A percentile compares a stretch with the other conserved stretches of the same genome.
These are phyloP conservation scores for Styela plicata DNA, from an alignment of 23 tunicate species.

Conservation along the genomic window DNA sequence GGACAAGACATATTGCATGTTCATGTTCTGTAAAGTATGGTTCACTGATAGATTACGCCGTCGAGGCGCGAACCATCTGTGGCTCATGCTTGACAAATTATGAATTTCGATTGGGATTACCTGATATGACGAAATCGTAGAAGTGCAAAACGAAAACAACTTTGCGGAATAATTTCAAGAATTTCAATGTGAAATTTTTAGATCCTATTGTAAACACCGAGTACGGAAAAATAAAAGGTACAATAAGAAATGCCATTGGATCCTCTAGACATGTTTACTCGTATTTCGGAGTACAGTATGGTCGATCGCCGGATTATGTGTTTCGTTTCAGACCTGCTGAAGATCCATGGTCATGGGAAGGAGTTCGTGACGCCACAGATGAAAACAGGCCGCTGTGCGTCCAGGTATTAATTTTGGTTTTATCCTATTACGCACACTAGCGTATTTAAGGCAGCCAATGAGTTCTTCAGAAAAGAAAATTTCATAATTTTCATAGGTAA, in stretches of 20 bases:
- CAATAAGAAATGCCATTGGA: conserved; percentile 47
- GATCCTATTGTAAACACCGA: conserved; percentile 55
- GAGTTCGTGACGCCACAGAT: conserved; percentile 49
- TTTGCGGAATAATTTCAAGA: neutral
- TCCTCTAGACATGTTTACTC: conserved; percentile 77
- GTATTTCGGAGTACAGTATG: conserved; percentile 79
- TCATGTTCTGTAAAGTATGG: no score
- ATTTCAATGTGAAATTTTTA: neutral
- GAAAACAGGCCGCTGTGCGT: conserved; percentile 68
- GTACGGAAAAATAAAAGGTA: conserved; percentile 65
- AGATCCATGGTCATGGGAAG: conserved; percentile 89
- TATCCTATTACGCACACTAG: no score
- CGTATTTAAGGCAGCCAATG: no score
- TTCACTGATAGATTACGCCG: no score
- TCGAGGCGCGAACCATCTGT: no score
- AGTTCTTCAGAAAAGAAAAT: no score
- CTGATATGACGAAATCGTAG: no score
- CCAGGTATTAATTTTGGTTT: no score
- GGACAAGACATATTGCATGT: no score
- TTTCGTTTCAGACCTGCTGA: conserved; percentile 76
- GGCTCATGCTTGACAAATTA: neutral
- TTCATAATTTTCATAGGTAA: no score
- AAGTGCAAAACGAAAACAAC: no score
- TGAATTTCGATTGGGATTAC: neutral
- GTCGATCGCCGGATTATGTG: conserved; percentile 75